A percentile compares a stretch with the other conserved stretches of the same genome.
Evolutionary conservation across 2,888 invertebrate species (phyloP).

Genomic region (Mesorhabditis spiculigera): DNA sequence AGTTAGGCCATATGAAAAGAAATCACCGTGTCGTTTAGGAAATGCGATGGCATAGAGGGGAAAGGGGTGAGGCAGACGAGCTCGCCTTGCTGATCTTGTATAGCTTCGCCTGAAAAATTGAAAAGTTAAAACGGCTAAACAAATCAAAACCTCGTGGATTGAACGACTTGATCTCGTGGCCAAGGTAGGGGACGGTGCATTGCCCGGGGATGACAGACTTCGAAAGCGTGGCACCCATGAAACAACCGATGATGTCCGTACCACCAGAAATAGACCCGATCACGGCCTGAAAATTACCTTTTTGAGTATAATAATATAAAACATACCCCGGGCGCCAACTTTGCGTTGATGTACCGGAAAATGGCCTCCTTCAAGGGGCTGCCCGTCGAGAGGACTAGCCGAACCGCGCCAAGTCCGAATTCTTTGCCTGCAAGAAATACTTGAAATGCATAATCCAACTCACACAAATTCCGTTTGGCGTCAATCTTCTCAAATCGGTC

Average conservation of each 20-base stretch:
- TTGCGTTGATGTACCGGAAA: conserved; percentile 65
- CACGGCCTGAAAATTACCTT: conserved; percentile 29
- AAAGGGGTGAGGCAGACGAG: conserved; percentile 66
- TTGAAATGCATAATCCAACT: conserved; percentile 20
- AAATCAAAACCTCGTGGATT: conserved; percentile 59
- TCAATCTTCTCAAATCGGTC: conserved; percentile 62
- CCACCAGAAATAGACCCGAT: conserved; percentile 61
- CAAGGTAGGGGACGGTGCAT: conserved; percentile 64
- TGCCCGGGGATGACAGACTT: conserved; percentile 66
- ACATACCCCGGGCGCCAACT: conserved; percentile 59
- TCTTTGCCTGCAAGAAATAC: conserved; percentile 56
- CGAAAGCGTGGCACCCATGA: conserved; percentile 64
- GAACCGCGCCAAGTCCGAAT: conserved; percentile 62
- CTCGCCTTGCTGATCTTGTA: conserved; percentile 64
- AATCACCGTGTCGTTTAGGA: conserved; percentile 62
- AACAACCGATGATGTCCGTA: conserved; percentile 67
- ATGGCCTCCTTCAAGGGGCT: conserved; percentile 63
- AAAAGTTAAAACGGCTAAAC: no score
- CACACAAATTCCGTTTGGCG: conserved; percentile 30
- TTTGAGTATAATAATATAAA: neutral
- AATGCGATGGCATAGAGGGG: conserved; percentile 66
- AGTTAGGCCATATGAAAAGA: neutral
- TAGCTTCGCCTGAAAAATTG: conserved; percentile 59
- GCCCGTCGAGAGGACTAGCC: conserved; percentile 61
- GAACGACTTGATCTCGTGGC: conserved; percentile 64